Evolutionary conservation across 2,888 invertebrate genomes (phyloP), one percentile per base, ranked within the genome.

Genomic region (Steromphala cineraria): DNA sequence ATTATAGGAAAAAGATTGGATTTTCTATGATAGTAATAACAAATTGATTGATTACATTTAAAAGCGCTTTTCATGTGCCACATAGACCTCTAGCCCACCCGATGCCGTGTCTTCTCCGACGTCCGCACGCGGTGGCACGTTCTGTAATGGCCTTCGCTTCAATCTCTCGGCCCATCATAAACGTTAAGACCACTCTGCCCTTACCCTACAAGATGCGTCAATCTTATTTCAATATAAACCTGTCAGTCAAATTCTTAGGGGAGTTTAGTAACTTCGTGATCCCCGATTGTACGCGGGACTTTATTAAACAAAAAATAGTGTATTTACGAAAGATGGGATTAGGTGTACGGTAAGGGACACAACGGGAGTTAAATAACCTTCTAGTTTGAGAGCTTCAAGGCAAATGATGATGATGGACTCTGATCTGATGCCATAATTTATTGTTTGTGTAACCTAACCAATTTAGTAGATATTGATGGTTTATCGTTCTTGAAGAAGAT

Each of bases 1-100:
- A 71, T 71, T 71, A 71, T 71, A 36, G 71, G 71, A 40, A 71
- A 71, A 71, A 71, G 71, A 71, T 71, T 71, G 71, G 71, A 71
- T 71, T 71, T 40, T 40, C 71, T 71, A 71, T 71, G 36, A 71
- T 71, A 71, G 71, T 71, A 71, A 71, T 71, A 71, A 71, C 36
- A 28, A 71, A 40, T 36, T 71, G 71, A 71, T 71, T 71, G 71
- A 71, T 71, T 71, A 71, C 71, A 71, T 36, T 71, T 71, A 71
- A 71, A 71, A 71, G 71, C 71, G 71, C 71, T 71, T 71, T 71
- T 40, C 71, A 71, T 71, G 71, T 71, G 71, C 36, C 71, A 71
- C 36, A 71, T n/a, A 71, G 71, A 40, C 36, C 71, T 24, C 36
- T 15, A 36, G 40, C 71, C 40, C 31, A 71, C 28, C 15, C 36